Conservation (phyloP, 1,140 invertebrate species). For the Elysia chlorotica region DNA sequence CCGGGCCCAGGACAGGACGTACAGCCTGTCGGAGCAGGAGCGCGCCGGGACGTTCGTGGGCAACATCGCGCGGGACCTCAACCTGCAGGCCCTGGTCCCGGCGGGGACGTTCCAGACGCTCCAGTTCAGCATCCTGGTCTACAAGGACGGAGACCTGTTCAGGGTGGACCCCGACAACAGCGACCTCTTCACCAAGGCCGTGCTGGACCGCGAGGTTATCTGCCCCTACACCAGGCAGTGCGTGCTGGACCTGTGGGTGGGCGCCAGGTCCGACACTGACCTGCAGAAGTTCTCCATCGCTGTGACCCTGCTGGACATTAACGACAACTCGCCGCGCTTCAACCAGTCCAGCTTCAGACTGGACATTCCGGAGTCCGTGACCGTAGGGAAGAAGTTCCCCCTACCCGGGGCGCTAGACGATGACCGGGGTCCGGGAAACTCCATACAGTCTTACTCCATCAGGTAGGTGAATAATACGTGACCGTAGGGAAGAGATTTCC, state of each 20-base stretch:
- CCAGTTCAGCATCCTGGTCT: conserved; percentile 30
- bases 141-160: conserved; percentile 63
- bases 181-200: conserved; percentile 68
- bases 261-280: conserved; percentile 35
- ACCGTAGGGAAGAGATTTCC: conserved; percentile 35
- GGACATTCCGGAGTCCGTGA: conserved; percentile 45
- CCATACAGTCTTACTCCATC: conserved; percentile 41
- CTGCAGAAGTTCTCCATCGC: conserved; percentile 40
- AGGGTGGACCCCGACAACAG: conserved; percentile 89
- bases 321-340: conserved; percentile 53
- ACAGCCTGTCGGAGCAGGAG: conserved; percentile 31
- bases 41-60: conserved; percentile 30
- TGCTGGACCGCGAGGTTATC: conserved; percentile 35
- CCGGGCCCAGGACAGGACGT: conserved; percentile 24
- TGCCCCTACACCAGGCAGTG: conserved; percentile 44
- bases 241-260: conserved; percentile 35
- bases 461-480: too few species aligned
- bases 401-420: conserved; percentile 46
- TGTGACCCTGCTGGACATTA: conserved; percentile 44
- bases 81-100: conserved; percentile 24
- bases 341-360: conserved; percentile 30
- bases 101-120: conserved; percentile 17
- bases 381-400: conserved; percentile 35
- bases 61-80: conserved; percentile 39
- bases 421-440: conserved; percentile 41